These are phyloP conservation scores for Cacoxenus indagator DNA, from an alignment of 2,888 invertebrate genomes.

Conservation along the genomic window DNA sequence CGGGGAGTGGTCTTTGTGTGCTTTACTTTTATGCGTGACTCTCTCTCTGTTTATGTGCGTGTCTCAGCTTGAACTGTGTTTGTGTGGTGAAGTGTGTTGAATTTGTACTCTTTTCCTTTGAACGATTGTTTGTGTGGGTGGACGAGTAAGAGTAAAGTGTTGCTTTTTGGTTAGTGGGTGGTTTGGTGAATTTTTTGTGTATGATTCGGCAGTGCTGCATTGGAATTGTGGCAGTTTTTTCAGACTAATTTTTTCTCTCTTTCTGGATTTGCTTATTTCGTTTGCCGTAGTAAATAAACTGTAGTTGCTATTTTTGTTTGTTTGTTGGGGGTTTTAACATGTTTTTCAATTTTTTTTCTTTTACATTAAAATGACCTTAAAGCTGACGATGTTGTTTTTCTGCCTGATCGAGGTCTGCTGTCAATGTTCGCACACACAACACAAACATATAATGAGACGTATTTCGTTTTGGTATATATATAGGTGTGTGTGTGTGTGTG, in stretches of 20 bases:
- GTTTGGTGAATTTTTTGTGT: too few relatives aligned
- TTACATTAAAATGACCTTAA: conserved; percentile 62
- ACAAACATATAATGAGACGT: neutral
- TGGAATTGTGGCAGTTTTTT: conserved; percentile 38
- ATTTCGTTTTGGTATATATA: too few relatives aligned
- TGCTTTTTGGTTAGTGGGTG: conserved; percentile 24
- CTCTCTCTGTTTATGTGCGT: neutral
- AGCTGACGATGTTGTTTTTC: conserved; percentile 46
- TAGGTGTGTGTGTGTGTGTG: neutral
- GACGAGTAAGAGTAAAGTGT: conserved; percentile 22
- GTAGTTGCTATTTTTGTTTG: conserved; percentile 42
- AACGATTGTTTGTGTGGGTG: conserved; percentile 8
- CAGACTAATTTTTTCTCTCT: conserved; percentile 12
- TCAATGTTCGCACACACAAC: neutral
- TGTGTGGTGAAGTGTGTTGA: conserved; percentile 12
- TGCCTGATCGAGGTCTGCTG: conserved; percentile 36
- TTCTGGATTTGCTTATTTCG: neutral
- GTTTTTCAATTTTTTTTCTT: too few relatives aligned
- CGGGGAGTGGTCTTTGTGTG: conserved; percentile 64
- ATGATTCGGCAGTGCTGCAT: conserved; percentile 26
- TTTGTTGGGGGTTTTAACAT: conserved; percentile 25
- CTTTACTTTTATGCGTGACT: conserved; percentile 4
- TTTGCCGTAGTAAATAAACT: neutral
- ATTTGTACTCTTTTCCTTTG: conserved; percentile 6
- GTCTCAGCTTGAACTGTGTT: conserved; percentile 2